Evolutionary conservation across 1,140 invertebrate species (phyloP).

Genomic region (Apis laboriosa): DNA sequence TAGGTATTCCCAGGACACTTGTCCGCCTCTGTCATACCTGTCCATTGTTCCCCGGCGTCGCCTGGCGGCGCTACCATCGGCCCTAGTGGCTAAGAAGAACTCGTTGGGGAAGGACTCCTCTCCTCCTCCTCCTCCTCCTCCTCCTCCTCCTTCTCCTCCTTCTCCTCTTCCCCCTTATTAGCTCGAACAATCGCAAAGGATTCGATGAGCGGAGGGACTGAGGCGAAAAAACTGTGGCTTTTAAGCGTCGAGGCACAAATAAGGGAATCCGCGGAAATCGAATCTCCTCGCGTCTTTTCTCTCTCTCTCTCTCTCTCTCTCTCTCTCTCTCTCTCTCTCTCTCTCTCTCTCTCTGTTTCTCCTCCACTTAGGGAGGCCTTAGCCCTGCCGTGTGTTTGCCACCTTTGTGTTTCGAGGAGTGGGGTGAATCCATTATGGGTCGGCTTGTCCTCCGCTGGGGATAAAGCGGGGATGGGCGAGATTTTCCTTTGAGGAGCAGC

Average conservation of each 20-base stretch:
- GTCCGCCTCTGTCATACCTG: constrained; percentile 42
- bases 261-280: constrained; percentile 59
- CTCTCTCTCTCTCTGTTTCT: not conserved
- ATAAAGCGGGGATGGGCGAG: not conserved
- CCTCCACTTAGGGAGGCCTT: no score
- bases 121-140: not conserved
- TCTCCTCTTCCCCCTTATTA: not conserved
- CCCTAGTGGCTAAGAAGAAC: constrained; percentile 8
- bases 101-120: not conserved
- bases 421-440: constrained; percentile 31
- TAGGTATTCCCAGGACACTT: constrained; percentile 57
- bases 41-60: constrained; percentile 27
- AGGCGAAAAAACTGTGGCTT: constrained; percentile 22
- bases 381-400: not conserved
- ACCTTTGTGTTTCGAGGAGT: constrained; percentile 1
- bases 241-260: constrained; percentile 51
- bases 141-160: not conserved
- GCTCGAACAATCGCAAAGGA: not conserved
- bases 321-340: not conserved
- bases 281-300: constrained; percentile 53
- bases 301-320: not conserved
- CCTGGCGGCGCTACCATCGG: not conserved
- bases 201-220: not conserved
- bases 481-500: not conserved
- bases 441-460: constrained; percentile 2